Conservation (phyloP, 1,140 invertebrate species). For the Sipha flava region DNA sequence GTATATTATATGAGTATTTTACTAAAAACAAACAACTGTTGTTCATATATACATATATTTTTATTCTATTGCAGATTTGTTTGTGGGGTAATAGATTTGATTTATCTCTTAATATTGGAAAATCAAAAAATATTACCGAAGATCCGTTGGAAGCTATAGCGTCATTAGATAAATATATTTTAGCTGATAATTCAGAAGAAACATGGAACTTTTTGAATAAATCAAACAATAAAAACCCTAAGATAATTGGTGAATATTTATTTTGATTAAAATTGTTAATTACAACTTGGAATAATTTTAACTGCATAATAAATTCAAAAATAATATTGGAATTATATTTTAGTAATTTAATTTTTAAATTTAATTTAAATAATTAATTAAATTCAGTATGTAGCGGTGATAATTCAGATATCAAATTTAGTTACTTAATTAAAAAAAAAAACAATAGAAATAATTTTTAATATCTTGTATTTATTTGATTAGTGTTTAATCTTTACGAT, state of each 20-base stretch:
- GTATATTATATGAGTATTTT: too few species aligned
- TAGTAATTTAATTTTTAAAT: neutral
- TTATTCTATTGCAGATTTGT: neutral
- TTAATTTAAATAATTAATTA: neutral
- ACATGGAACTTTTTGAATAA: conserved; percentile 1
- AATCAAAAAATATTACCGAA: conserved; percentile 10
- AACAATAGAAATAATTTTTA: too few species aligned
- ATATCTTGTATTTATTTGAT: too few species aligned
- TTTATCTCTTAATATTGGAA: conserved; percentile 20
- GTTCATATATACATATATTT: neutral
- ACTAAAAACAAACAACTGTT: too few species aligned
- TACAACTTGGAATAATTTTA: too few species aligned
- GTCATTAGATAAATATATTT: conserved; percentile 13
- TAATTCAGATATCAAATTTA: too few species aligned
- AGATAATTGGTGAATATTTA: neutral
- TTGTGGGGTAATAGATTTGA: conserved; percentile 33
- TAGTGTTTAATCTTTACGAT: too few species aligned
- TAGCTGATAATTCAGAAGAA: conserved; percentile 17
- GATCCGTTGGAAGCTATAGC: conserved; percentile 4
- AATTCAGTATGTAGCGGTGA: too few species aligned
- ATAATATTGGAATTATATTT: neutral
- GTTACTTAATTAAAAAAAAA: too few species aligned
- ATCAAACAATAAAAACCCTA: neutral
- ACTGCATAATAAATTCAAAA: too few species aligned
- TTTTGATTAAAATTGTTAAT: neutral